Conservation (phyloP, 2,888 invertebrate species). For the Ischnus inquisitorius region DNA sequence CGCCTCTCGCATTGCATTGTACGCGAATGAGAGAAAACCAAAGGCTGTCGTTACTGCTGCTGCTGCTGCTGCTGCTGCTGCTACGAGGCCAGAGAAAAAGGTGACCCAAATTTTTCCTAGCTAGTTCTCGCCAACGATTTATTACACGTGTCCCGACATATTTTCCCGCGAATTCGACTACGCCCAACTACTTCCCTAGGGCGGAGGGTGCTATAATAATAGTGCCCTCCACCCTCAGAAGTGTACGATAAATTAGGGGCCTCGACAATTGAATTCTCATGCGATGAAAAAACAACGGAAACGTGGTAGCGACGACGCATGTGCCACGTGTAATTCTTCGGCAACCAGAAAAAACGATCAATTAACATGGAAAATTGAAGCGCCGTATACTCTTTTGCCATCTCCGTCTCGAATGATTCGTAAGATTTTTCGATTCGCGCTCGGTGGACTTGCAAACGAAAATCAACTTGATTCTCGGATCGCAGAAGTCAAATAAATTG, state of each 20-base stretch:
- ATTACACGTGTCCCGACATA: conserved; percentile 60
- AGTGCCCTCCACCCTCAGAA: background rate
- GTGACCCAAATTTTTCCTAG: conserved; percentile 63
- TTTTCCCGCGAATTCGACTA: conserved; percentile 32
- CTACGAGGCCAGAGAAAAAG: conserved; percentile 51
- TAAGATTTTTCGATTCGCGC: background rate
- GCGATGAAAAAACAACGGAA: background rate
- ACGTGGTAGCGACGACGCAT: background rate
- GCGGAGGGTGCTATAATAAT: too few relatives aligned
- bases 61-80: conserved; percentile 29
- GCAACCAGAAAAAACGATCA: background rate
- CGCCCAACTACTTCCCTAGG: conserved; percentile 18
- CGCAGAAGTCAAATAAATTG: background rate
- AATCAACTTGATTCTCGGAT: background rate
- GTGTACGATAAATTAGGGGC: conserved; percentile 29
- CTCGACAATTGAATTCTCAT: conserved; percentile 15
- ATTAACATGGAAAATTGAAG: background rate
- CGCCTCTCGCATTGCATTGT: conserved; percentile 45
- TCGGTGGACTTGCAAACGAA: background rate
- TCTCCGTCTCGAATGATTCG: background rate
- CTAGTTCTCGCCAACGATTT: conserved; percentile 58
- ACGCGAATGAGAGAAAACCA: conserved; percentile 49
- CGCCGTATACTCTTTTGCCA: background rate
- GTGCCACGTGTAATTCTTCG: background rate
- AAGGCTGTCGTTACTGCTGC: conserved; percentile 13